Base-by-base conservation (phyloP, 2,113 vertebrate genomes). In the Coreoperca whiteheadi region DNA sequence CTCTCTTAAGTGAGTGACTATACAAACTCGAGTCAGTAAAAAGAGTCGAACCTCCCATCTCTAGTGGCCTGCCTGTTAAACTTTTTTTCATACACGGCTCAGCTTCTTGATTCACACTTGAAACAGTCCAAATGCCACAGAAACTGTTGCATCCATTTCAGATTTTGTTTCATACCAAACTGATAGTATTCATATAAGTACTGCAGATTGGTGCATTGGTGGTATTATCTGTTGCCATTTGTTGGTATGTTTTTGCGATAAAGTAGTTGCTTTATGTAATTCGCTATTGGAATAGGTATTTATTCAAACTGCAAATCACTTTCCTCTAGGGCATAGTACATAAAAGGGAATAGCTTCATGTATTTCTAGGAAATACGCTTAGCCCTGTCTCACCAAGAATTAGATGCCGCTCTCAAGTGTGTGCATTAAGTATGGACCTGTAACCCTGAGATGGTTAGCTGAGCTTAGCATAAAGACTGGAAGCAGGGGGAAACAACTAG, bases 71-170 rank as follows among this genome's bases (percentile, higher is more conserved):
- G 68, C 15, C 51, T 28, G 3, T 60, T 61, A 30, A 41, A 54
- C n/a, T 1, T 14, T 20, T 82, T 59, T 53, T 30, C 56, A 83
- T 67, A 63, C 46, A 59, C 46, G 10, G 37, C 65, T 68, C 15
- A 56, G 18, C 28, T 66, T 48, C 54, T 56, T 15, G 20, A 50
- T 56, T 59, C 30, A 57, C 50, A 21, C 39, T 48, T 64, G 8
- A 37, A 68, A 34, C 12, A 3, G 28, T 28, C 30, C 32, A 20
- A 48, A 69, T 41, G 20, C 25, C 56, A n/a, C 34, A 48, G 37
- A 70, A 43, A 23, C 25, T 28, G 73, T 46, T 73, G 50, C 43
- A 60, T 84, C 21, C 9, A 63, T 18, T 53, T 57, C 14, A 25
- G 23, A n/a, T 76, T 57, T 67, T 14, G 16, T 46, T 46, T 46